A percentile compares a stretch with the other conserved stretches of the same genome.
Conservation (phyloP, 2,113 vertebrate species). For the Telmatochromis sp. region DNA sequence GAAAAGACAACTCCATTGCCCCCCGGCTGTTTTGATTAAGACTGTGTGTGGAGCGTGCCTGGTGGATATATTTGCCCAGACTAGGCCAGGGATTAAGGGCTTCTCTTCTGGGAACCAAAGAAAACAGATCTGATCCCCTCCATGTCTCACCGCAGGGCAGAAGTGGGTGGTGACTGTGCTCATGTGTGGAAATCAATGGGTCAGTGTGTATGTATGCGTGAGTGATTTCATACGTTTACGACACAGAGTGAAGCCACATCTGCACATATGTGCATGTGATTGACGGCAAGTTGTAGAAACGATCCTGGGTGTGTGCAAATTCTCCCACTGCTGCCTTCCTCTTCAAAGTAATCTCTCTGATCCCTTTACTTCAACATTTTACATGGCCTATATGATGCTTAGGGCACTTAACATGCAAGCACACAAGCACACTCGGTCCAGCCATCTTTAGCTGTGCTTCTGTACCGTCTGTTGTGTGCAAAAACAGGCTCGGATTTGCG, state of each 20-base stretch:
- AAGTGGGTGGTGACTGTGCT: neutral
- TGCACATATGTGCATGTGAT: neutral
- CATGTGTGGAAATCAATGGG: neutral
- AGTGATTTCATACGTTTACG: neutral
- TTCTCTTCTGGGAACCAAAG: constrained; percentile 47
- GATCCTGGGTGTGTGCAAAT: neutral
- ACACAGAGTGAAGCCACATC: neutral
- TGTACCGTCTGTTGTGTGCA: neutral
- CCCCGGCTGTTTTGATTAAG: constrained; percentile 40
- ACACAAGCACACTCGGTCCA: neutral
- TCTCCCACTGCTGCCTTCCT: neutral
- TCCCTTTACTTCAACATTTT: constrained; percentile 35
- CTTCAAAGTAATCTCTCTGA: constrained; percentile 51
- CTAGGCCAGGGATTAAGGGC: constrained; percentile 60
- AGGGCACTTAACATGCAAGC: neutral
- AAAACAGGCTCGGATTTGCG: constrained; percentile 10
- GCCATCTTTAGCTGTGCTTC: neutral
- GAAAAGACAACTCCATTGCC: constrained; percentile 2
- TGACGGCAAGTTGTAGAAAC: neutral
- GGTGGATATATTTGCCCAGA: constrained; percentile 59
- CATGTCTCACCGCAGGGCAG: constrained; percentile 10
- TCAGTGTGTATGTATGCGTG: neutral
- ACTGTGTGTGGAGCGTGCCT: constrained; percentile 40
- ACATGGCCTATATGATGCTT: constrained; percentile 12
- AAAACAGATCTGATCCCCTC: constrained; percentile 58